Base-by-base conservation (phyloP, 2,888 invertebrate species). In the Conistra vaccinii region DNA sequence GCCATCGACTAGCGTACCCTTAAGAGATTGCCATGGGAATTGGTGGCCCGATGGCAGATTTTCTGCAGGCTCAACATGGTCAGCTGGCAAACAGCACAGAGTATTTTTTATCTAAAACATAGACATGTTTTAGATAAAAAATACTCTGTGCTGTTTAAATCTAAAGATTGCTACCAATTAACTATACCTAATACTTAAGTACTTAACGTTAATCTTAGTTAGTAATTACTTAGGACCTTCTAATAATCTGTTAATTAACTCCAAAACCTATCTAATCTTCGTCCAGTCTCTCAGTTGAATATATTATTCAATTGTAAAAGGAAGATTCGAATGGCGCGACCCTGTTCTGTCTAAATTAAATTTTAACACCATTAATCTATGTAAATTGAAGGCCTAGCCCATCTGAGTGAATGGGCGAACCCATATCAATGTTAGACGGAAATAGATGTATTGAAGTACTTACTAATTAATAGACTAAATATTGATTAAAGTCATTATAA, bases 361-460 rank as follows among this genome's bases (percentile, higher is more conserved):
- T 89, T 88, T 90, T 89, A 90, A 87, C 86, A 84, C 86, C 87
- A 90, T 89, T 90, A 89, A 90, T 91, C 91, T 77, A 85, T 65
- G 63, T 90, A 88, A 89, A 91, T 90, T 83, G 87, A 87, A 86
- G 75, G 79, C 72, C 82, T 77, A 73, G 70, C 81, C 80, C 72
- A 83, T 83, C 81, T 69, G 80, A 86, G 81, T 74, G 84, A 84
- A 81, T 76, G 63, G 78, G 61, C 63, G 60, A 74, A 84, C 84
- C 81, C 78, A 78, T 79, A 86, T 87, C 80, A 85, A 80, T 68
- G 76, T 78, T 75, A 73, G 66, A 58, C 23, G 39, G 69, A 51
- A 82, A 77, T 67, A 58, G 53, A 74, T 67, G 71, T 3, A 65
- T 63, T 63, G 23, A 63, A 71, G 68, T 69, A 35, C 66, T 55